Base-by-base conservation (phyloP, 2,797 vertebrate species). In the Chanos chanos region DNA sequence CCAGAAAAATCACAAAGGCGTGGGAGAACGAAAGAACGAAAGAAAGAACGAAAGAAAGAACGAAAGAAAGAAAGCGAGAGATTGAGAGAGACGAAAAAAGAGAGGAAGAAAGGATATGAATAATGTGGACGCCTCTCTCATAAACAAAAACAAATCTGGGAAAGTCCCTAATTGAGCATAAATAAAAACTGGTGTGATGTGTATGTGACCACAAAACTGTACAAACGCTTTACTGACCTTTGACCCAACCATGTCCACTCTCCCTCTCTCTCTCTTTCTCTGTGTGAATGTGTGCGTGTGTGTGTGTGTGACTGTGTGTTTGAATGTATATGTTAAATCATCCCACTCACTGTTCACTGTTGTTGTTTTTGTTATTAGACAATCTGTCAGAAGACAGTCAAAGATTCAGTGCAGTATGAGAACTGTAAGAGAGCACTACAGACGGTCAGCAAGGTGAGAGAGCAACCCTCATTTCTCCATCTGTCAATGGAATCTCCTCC, bases 381-480 rank as follows among this genome's bases (percentile, higher is more conserved):
- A 4, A 98, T 99, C 71, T 98, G 96, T 74, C 97, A 99, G 83
- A 99, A 99, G 83, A 98, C 93, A 0, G 84, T 91, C 0, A 97
- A 94, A 83, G 92, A 94, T 54, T 93, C 91, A 0, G 66, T 76
- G 0, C 89, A 87, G 61, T 94, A 94, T 0, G 92, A 96, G 67
- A 80, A 82, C 34, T 94, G 93, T 81, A 98, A 92, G 74, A 90
- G 74, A 55, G 92, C 94, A 59, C 83, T 99, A 40, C 95, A 97
- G 76, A 92, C 89, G 61, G 89, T 98, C 54, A 95, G 94, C 89
- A 99, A 97, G 94, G 97, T 99, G 73, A 37, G 72, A 66, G 6
- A 3, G 4, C 37, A n/a, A 4, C 49, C 41, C 8, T 5, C 18
- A 25, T 47, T 49, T 12, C 40, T 16, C 51, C n/a, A 34, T n/a